These are phyloP conservation scores for Axea sp. DNA, from an alignment of 2,888 invertebrate genomes.

Conservation along the genomic window DNA sequence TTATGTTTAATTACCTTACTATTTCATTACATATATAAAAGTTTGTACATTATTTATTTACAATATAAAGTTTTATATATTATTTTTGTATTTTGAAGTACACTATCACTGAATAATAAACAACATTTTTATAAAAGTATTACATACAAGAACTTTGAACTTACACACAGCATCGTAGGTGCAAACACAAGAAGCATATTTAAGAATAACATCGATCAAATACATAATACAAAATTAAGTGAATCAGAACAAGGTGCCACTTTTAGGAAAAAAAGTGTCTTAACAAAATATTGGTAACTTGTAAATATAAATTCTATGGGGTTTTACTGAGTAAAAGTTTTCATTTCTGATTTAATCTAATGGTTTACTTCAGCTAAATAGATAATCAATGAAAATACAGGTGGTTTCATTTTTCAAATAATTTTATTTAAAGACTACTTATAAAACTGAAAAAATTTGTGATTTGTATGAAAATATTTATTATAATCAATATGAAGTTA, in stretches of 20 bases:
- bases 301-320: constrained; percentile 11
- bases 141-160: constrained; percentile 12
- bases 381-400: constrained; percentile 26
- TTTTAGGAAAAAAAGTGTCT: constrained; percentile 25
- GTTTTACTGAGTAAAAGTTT: too few species aligned
- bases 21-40: too few species aligned
- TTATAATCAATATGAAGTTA: too few species aligned
- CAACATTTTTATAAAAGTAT: too few species aligned
- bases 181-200: constrained; percentile 46
- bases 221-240: constrained; percentile 25
- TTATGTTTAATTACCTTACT: too few species aligned
- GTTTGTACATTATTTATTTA: too few species aligned
- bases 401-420: constrained; percentile 9
- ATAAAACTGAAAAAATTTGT: too few species aligned
- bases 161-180: constrained; percentile 40
- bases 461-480: too few species aligned
- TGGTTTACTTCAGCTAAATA: too few species aligned
- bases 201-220: constrained; percentile 20
- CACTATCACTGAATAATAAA: too few species aligned
- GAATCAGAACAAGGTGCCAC: constrained; percentile 28
- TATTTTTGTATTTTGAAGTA: too few species aligned
- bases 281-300: constrained; percentile 55
- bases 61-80: neutral
- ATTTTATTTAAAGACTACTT: neutral
- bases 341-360: too few species aligned